phyloP scores from a whole-genome alignment of 2,113 vertebrate genomes.

The Marmota monax region DNA sequence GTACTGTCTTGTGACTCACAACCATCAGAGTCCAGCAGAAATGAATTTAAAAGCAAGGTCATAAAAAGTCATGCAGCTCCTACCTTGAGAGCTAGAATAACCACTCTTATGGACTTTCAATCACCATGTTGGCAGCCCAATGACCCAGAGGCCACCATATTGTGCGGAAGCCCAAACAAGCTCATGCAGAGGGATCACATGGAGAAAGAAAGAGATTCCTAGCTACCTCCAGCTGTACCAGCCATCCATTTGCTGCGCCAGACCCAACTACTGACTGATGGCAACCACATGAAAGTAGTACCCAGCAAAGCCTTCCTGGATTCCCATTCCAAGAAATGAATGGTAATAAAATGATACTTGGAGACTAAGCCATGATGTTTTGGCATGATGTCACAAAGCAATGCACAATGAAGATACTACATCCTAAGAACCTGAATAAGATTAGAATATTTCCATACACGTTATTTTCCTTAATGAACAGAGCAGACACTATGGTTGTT shows the following conservation, averaged over 20 bases:
- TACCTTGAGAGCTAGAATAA: background rate
- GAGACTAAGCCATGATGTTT: background rate
- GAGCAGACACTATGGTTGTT: background rate
- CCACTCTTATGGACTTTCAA: background rate
- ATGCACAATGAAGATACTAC: background rate
- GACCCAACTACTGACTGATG: background rate
- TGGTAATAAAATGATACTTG: background rate
- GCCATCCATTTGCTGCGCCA: background rate
- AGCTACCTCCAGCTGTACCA: background rate
- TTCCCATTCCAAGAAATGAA: background rate
- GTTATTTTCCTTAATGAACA: background rate
- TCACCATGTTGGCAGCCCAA: background rate
- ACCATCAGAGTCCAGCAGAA: background rate
- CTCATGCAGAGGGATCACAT: background rate
- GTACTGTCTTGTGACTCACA: background rate
- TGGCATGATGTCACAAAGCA: background rate
- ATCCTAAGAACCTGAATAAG: background rate
- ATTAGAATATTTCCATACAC: background rate
- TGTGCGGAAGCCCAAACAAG: background rate
- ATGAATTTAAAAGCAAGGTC: background rate
- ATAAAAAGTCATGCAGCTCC: conserved; percentile 17
- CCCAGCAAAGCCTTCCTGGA: background rate
- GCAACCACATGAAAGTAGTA: background rate
- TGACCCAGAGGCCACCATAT: background rate
- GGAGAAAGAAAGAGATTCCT: background rate